Evolutionary conservation across 2,888 invertebrate species (phyloP).

Genomic region (Drosophila limbata): DNA sequence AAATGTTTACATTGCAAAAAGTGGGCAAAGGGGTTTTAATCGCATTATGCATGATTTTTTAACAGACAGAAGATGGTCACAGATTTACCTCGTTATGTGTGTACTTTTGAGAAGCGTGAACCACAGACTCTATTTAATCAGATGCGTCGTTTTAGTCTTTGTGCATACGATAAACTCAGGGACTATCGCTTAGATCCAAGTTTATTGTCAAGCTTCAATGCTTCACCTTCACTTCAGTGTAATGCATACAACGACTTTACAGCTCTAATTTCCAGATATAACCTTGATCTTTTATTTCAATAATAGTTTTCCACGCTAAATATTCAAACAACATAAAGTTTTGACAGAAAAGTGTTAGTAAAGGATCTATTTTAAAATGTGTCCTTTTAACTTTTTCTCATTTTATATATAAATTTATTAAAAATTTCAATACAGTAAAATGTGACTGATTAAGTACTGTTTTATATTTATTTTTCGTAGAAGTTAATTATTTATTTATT

Average conservation of each 20-base stretch:
- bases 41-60: conserved; percentile 3
- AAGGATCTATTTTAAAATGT: too few species aligned
- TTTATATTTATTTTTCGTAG: too few species aligned
- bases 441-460: too few species aligned
- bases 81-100: conserved; percentile 3
- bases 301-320: neutral
- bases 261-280: neutral
- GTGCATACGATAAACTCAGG: neutral
- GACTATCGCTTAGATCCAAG: neutral
- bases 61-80: neutral
- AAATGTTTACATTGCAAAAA: conserved; percentile 1
- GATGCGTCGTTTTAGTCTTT: neutral
- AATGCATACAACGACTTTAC: neutral
- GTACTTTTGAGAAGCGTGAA: neutral
- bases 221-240: neutral
- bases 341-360: neutral
- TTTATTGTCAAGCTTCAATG: conserved; percentile 10
- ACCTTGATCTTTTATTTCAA: neutral
- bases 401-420: too few species aligned
- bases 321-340: neutral
- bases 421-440: too few species aligned
- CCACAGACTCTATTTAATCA: neutral
- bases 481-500: too few species aligned
- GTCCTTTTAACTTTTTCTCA: too few species aligned
- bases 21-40: neutral